These are phyloP conservation scores for Sipha flava DNA, from an alignment of 1,140 invertebrate species.

Conservation along the genomic window DNA sequence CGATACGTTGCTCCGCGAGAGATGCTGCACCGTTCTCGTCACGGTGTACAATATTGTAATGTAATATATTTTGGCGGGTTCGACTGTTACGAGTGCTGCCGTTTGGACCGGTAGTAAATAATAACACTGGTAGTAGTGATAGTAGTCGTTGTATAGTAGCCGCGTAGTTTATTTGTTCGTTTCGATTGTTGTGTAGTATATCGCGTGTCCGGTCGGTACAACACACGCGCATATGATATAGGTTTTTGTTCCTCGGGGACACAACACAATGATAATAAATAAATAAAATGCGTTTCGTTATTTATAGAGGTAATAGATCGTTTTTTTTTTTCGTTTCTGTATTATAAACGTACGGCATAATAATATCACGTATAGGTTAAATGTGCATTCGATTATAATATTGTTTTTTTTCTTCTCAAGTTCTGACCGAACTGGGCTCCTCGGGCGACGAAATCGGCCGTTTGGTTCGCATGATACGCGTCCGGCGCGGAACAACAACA, in stretches of 20 bases:
- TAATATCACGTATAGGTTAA: neutral
- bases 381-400: no score
- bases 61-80: neutral
- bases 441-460: no score
- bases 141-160: neutral
- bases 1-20: no score
- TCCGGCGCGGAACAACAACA: no score
- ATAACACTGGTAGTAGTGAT: neutral
- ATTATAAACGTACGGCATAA: neutral
- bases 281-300: neutral
- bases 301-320: neutral
- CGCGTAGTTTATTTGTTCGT: slow-evolving; percentile 3
- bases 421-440: no score
- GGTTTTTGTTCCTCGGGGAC: neutral
- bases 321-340: no score
- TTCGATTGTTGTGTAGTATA: neutral
- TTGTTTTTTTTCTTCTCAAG: no score
- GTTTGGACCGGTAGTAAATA: neutral
- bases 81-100: neutral
- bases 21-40: no score
- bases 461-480: no score
- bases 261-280: no score
- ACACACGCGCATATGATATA: neutral
- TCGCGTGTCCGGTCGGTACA: neutral
- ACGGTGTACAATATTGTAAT: neutral